Base-by-base conservation (phyloP, 2,888 invertebrate species). In the Hetaerina titia region DNA sequence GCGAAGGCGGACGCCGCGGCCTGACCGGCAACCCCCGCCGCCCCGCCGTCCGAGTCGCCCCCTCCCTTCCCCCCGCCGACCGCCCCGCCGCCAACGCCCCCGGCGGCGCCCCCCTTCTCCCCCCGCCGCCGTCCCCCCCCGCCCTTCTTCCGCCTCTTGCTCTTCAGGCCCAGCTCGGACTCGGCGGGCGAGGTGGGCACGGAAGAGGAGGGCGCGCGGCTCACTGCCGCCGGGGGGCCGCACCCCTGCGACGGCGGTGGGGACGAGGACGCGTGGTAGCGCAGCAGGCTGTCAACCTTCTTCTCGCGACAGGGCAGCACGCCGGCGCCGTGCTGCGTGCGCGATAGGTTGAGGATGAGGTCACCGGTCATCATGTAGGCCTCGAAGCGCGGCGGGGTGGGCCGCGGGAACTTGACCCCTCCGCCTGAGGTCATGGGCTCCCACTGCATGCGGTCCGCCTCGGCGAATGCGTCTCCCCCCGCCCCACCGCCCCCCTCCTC, bases 361-460 rank as follows among this genome's bases (percentile, higher is more conserved):
- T 99, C 99, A 90, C 99, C 99, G 63, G 99, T 99, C 99, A 99
- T 99, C 98, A 99, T 98, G 97, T 99, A 99, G 95, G 99, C 98
- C 97, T 99, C 99, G 97, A 98, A 99, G 97, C 98, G 98, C 95
- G 95, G 95, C 31, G 45, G 69, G n/a, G 87, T 22, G 22, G 96
- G 96, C 90, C 96, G 96, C 94, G 95, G 96, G 95, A 97, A 97
- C 96, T 97, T 97, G 95, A 97, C 97, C 45, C 69, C 64, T n/a
- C 69, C 92, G 19, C 64, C 69, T 7, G 92, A 92, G 94, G 96
- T 96, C 95, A 97, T 96, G 6, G 97, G 97, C 96, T 97, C 97
- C 97, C 97, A 97, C 96, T 97, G 97, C 95, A 97, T 96, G 63
- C 97, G 96, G 90, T 94, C 95, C 17, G 92, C 94, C 88, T 95